A percentile compares a stretch with the other conserved stretches of the same genome.
Evolutionary conservation across 1,140 invertebrate species (phyloP).

Genomic region (Drosophila littoralis): DNA sequence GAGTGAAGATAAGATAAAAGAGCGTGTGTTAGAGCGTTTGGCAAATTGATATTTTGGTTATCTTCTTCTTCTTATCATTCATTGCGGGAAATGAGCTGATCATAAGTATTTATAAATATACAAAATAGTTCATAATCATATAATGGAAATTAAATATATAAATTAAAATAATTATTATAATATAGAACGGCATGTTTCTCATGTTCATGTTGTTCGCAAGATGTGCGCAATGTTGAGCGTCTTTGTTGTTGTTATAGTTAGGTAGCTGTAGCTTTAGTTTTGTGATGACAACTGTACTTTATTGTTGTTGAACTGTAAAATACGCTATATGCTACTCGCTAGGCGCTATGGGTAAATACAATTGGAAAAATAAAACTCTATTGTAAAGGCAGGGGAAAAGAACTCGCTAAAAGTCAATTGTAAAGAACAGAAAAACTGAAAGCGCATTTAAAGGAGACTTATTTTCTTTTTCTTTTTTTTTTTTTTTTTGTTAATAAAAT

Average conservation of each 20-base stretch:
- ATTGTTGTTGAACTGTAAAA: conserved; percentile 57
- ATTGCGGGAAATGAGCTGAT: conserved; percentile 70
- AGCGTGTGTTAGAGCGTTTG: conserved; percentile 74
- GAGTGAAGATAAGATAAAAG: conserved; percentile 76
- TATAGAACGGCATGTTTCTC: conserved; percentile 38
- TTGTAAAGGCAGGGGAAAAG: conserved; percentile 27
- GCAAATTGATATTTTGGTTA: conserved; percentile 29
- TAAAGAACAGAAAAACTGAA: conserved; percentile 9
- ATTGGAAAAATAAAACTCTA: conserved; percentile 33
- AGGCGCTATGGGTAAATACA: conserved; percentile 63
- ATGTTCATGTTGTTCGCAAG: conserved; percentile 41
- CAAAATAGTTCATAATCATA: conserved; percentile 25
- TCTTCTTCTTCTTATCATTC: conserved; percentile 5
- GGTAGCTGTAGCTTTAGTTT: conserved; percentile 47
- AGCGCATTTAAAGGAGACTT: conserved; percentile 1
- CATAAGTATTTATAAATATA: conserved; percentile 51
- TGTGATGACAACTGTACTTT: conserved; percentile 51
- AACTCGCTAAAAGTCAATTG: conserved; percentile 17
- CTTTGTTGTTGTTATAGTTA: conserved; percentile 29
- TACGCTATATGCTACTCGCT: conserved; percentile 66
- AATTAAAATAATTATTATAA: conserved; percentile 22
- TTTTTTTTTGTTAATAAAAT: conserved; percentile 14
- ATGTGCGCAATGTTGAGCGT: conserved; percentile 23
- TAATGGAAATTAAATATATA: conserved; percentile 12
- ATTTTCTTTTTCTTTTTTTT: conserved; percentile 7